A percentile compares a stretch with the other conserved stretches of the same genome.
These are phyloP conservation scores for Therioaphis trifolii DNA, from an alignment of 2,888 invertebrate species.

Conservation along the genomic window DNA sequence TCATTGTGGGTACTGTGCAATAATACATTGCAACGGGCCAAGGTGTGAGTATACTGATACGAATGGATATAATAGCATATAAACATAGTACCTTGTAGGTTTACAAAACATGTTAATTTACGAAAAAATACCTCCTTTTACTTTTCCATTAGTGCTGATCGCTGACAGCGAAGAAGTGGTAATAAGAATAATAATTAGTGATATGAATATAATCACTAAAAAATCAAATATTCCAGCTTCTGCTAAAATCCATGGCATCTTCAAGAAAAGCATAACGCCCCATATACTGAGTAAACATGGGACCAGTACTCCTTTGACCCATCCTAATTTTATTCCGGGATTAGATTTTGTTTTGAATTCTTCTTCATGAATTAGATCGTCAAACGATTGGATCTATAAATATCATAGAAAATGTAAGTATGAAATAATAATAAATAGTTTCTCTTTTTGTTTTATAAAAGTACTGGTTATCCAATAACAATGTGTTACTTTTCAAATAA, in stretches of 20 bases:
- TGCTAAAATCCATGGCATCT: constrained; percentile 96
- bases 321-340: constrained; percentile 80
- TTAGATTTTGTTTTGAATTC: constrained; percentile 5
- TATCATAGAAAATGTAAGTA: background rate
- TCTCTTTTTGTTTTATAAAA: too few species aligned
- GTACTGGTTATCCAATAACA: too few species aligned
- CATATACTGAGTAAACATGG: constrained; percentile 97
- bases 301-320: constrained; percentile 91
- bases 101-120: too few species aligned
- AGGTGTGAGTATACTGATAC: too few species aligned
- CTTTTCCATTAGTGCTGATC: constrained; percentile 96
- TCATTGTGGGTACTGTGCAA: too few species aligned
- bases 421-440: too few species aligned
- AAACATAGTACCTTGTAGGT: too few species aligned
- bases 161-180: constrained; percentile 88
- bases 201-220: constrained; percentile 82
- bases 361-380: constrained; percentile 33
- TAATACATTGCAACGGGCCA: too few species aligned
- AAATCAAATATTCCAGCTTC: constrained; percentile 86
- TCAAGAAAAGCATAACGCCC: constrained; percentile 98
- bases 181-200: constrained; percentile 84
- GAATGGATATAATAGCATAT: too few species aligned
- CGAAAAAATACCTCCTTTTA: constrained; percentile 87
- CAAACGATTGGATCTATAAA: constrained; percentile 47
- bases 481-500: too few species aligned